Evolutionary conservation across 2,888 invertebrate genomes (phyloP).

Genomic region (Eupelmus urozonus): DNA sequence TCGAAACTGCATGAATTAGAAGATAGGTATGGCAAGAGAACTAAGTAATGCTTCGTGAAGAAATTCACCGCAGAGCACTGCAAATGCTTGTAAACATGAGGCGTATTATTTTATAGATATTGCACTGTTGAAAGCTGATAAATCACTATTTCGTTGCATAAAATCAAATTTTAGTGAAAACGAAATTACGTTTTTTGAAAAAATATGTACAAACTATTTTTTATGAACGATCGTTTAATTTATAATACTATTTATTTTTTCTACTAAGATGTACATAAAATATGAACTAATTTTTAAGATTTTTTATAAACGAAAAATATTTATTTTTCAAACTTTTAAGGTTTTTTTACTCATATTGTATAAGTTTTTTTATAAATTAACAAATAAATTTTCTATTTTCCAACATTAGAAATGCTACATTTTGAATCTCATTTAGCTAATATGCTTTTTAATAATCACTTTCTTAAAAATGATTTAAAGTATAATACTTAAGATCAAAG

Average conservation of each 20-base stretch:
- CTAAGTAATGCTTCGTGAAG: conserved; percentile 60
- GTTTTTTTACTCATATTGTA: background rate
- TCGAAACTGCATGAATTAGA: conserved; percentile 70
- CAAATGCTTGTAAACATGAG: conserved; percentile 38
- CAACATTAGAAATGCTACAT: background rate
- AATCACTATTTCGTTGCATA: too few species aligned
- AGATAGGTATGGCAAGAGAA: conserved; percentile 68
- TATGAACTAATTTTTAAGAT: background rate
- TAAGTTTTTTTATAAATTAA: conserved; percentile 5
- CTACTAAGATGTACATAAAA: background rate
- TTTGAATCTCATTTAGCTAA: too few species aligned
- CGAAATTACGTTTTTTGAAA: background rate
- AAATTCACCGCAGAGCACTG: conserved; percentile 35
- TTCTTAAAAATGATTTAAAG: too few species aligned
- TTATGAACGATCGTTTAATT: too few species aligned
- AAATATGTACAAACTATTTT: too few species aligned
- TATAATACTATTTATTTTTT: background rate
- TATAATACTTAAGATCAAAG: too few species aligned
- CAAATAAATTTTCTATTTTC: conserved; percentile 4
- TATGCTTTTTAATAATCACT: too few species aligned
- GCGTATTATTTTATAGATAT: conserved; percentile 29
- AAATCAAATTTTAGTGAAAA: too few species aligned
- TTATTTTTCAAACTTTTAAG: background rate
- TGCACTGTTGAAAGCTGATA: background rate
- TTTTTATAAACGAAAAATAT: background rate